Percentiles rank a stretch among this genome's conserved stretches.
Evolutionary conservation across 2,797 vertebrate species (phyloP).

Genomic region (Tangara arthus): DNA sequence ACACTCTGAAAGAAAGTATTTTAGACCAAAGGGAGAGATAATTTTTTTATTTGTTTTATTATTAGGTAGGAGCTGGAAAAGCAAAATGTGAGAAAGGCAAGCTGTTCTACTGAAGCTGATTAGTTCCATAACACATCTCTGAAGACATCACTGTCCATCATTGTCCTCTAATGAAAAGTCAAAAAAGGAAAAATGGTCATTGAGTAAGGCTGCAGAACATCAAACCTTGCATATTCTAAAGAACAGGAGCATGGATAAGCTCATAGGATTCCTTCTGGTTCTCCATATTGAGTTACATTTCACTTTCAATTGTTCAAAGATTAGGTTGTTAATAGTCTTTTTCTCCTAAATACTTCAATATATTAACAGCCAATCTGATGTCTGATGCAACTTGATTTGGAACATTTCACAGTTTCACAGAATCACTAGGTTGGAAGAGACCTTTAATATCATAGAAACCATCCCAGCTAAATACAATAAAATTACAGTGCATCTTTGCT

Average conservation of each 20-base stretch:
- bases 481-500: background rate
- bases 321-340: background rate
- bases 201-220: background rate
- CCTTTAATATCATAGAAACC: background rate
- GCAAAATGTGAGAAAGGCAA: background rate
- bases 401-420: background rate
- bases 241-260: background rate
- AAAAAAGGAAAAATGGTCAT: background rate
- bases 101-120: background rate
- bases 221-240: background rate
- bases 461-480: background rate
- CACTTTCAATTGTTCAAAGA: background rate
- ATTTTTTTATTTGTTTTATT: background rate
- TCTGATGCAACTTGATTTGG: background rate
- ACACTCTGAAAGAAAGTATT: background rate
- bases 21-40: background rate
- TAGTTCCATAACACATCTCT: background rate
- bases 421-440: background rate
- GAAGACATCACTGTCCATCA: background rate
- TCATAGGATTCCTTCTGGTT: background rate
- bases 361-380: background rate
- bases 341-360: background rate
- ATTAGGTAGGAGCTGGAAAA: background rate
- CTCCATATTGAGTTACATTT: background rate
- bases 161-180: background rate